A percentile compares a stretch with the other conserved stretches of the same genome.
phyloP scores from a whole-genome alignment of 1,140 invertebrate species.

The Zaprionus ghesquierei region DNA sequence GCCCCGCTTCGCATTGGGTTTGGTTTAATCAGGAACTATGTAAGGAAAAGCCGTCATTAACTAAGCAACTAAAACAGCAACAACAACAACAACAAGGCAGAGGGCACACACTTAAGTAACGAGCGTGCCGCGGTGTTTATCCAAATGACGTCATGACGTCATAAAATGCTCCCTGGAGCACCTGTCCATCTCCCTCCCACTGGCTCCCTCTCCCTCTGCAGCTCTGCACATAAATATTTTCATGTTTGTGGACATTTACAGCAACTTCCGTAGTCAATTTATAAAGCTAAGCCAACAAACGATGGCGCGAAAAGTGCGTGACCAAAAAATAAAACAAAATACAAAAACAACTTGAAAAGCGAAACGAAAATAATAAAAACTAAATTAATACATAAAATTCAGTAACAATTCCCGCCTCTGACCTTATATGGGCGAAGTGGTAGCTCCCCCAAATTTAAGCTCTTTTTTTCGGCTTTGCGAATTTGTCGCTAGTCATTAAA shows the following conservation, averaged over 20 bases:
- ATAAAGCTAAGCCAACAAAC: slow-evolving; percentile 58
- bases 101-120: slow-evolving; percentile 28
- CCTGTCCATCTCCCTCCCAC: not conserved
- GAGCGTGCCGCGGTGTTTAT: slow-evolving; percentile 18
- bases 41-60: slow-evolving; percentile 43
- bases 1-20: not conserved
- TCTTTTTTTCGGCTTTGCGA: slow-evolving; percentile 29
- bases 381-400: slow-evolving; percentile 71
- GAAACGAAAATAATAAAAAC: slow-evolving; percentile 23
- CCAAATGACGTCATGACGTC: slow-evolving; percentile 34
- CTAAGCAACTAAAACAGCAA: slow-evolving; percentile 16
- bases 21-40: slow-evolving; percentile 38
- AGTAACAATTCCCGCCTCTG: slow-evolving; percentile 20
- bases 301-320: slow-evolving; percentile 13
- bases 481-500: slow-evolving; percentile 53
- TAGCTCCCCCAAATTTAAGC: not conserved
- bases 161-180: not conserved
- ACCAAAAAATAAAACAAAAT: slow-evolving; percentile 13
- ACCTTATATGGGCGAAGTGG: slow-evolving; percentile 51
- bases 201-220: not conserved
- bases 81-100: not conserved
- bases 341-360: slow-evolving; percentile 10
- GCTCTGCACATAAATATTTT: slow-evolving; percentile 51
- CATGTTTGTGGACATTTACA: slow-evolving; percentile 80
- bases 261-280: slow-evolving; percentile 74